phyloP scores from a whole-genome alignment of 64 coral and sea anemone species.

The Acropora yongei region DNA sequence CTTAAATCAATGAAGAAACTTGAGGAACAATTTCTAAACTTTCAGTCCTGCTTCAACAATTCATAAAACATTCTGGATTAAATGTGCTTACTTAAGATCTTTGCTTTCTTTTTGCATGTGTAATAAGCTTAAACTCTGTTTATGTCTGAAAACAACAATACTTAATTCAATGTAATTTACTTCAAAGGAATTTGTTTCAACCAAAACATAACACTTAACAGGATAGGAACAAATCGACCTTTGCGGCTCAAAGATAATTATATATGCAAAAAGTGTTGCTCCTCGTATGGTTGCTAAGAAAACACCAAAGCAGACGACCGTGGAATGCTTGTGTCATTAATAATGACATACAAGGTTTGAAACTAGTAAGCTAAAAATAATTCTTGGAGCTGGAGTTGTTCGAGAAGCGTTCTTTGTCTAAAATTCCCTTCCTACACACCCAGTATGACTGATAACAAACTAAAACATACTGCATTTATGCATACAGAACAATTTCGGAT shows the following conservation, averaged over 20 bases:
- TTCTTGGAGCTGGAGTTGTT: neutral
- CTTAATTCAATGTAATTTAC: too few species aligned
- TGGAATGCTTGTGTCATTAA: constrained; percentile 35
- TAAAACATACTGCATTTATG: neutral
- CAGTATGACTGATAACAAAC: neutral
- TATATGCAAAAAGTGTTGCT: neutral
- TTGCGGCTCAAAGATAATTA: neutral
- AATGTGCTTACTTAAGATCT: too few species aligned
- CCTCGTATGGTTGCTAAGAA: constrained; percentile 1
- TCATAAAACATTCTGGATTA: too few species aligned
- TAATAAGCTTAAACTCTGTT: neutral
- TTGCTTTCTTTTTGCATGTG: neutral
- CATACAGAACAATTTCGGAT: neutral
- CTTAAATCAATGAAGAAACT: too few species aligned
- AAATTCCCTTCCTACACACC: neutral
- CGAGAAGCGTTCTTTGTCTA: neutral
- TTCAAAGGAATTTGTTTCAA: too few species aligned
- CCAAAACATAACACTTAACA: too few species aligned
- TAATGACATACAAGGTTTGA: neutral
- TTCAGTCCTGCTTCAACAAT: too few species aligned
- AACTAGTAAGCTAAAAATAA: neutral
- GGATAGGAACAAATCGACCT: neutral
- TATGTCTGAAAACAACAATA: neutral
- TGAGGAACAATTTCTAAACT: too few species aligned
- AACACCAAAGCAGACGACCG: constrained; percentile 26